Evolutionary conservation across 2,888 invertebrate species (phyloP), one percentile per base, ranked within the genome.

Genomic region (Dynastes grantii): DNA sequence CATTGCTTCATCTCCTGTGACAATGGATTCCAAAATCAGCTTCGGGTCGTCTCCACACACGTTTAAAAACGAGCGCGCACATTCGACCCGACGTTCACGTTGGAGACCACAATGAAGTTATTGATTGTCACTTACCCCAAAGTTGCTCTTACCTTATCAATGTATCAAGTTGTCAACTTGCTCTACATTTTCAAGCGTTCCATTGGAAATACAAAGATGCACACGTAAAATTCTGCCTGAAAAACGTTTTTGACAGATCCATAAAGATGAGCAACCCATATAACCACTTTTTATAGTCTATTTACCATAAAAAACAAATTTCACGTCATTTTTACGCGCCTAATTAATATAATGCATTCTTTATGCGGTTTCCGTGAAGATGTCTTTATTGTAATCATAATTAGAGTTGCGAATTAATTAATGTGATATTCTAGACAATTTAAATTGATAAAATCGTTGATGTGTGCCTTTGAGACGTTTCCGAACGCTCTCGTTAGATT

Each of bases 311-410:
- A 37, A 40, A 64, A 40, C 2, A 32, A 40, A n/a, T 64, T 64
- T 64, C 40, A 37, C 40, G 40, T 13, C n/a, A 11, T 16, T 64
- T 64, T 64, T 64, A 40, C 37, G 64, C n/a, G 6, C 37, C 40
- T 64, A 64, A 64, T 64, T 64, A 64, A 40, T 64, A 64, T 64
- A 64, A 64, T 16, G 16, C 11, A 64, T 64, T 37, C 37, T 37
- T 64, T 40, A 58, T 9, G 55, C 55, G 55, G 5, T 16, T 22
- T 8, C 22, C 16, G 22, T 22, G 22, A 27, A 22, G 55, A 58
- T 9, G 22, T 22, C 3, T 8, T 58, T 58, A 58, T n/a, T 58
- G 16, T 58, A 58, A 58, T 58, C 8, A 37, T 37, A 27, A 58
- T 58, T 58, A 58, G 55, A 58, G 22, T 22, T 16, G 16, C 5